Evolutionary conservation across 2,113 vertebrate genomes (phyloP).

Genomic region (human (Homo sapiens)): GRCh38 chr1:223686001-223686500

Average conservation of each 20-base stretch:
- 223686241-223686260: neutral
- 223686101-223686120: neutral
- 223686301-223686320: neutral
- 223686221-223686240: neutral
- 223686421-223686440: conserved; percentile 89
- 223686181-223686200: neutral
- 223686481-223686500: conserved; percentile 88
- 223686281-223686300: neutral
- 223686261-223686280: neutral
- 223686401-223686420: conserved; percentile 76
- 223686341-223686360: neutral
- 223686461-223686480: conserved; percentile 82
- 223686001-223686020: neutral
- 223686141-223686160: neutral
- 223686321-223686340: neutral
- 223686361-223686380: conserved; percentile 77
- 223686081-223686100: neutral
- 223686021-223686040: neutral
- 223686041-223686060: neutral
- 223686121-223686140: neutral
- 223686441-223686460: conserved; percentile 85
- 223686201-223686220: neutral
- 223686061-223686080: neutral
- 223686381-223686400: conserved; percentile 86
- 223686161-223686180: neutral